Evolutionary conservation across 1,140 invertebrate genomes (phyloP).

Genomic region (Apis florea): DNA sequence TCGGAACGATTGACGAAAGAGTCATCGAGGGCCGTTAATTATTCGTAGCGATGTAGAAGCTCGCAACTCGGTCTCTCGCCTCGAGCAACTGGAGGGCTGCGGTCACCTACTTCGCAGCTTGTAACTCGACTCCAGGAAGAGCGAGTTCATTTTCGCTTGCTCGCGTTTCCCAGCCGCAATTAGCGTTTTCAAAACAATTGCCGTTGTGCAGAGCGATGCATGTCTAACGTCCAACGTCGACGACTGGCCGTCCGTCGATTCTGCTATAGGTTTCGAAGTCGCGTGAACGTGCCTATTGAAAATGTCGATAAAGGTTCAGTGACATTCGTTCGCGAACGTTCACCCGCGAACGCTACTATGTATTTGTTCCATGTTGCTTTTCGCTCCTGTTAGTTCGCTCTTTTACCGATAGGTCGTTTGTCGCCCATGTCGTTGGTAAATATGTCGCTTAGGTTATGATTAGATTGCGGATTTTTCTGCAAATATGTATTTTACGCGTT

Average conservation of each 20-base stretch:
- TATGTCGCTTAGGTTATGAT: not conserved
- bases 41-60: not conserved
- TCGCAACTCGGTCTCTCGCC: not conserved
- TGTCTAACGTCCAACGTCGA: not conserved
- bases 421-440: not conserved
- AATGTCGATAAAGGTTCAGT: constrained; percentile 32
- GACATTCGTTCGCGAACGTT: constrained; percentile 31
- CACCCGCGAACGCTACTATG: not conserved
- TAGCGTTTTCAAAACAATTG: constrained; percentile 60
- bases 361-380: not conserved
- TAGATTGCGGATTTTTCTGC: too few relatives aligned
- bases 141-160: constrained; percentile 45
- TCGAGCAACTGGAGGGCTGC: not conserved
- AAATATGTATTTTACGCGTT: too few relatives aligned
- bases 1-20: constrained; percentile 13
- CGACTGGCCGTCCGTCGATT: not conserved
- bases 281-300: constrained; percentile 17
- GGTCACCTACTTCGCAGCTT: constrained; percentile 50
- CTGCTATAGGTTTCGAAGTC: not conserved
- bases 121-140: constrained; percentile 67
- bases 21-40: constrained; percentile 23
- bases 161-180: constrained; percentile 53
- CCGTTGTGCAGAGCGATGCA: not conserved
- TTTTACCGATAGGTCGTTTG: not conserved
- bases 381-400: not conserved